Evolutionary conservation across 1,140 invertebrate species (phyloP).

Genomic region (Bilobella aurantiaca): DNA sequence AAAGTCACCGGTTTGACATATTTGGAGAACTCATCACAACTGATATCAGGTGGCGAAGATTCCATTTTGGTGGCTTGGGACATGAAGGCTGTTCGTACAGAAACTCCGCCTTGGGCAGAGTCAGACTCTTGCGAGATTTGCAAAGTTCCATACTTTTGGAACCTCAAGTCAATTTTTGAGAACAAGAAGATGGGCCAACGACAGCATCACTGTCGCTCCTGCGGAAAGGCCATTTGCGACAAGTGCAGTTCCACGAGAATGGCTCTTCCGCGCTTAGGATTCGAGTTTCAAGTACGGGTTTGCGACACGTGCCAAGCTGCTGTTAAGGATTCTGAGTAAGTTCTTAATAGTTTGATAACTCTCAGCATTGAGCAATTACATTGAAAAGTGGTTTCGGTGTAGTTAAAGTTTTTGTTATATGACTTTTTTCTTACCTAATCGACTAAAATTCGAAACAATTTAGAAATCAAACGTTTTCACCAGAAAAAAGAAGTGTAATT

Average conservation of each 20-base stretch:
- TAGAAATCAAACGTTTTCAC: no score
- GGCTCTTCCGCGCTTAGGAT: constrained; percentile 89
- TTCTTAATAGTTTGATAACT: constrained; percentile 1
- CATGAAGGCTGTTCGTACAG: constrained; percentile 72
- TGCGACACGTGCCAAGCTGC: constrained; percentile 81
- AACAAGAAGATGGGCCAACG: constrained; percentile 79
- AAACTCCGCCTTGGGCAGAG: constrained; percentile 88
- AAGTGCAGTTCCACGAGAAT: constrained; percentile 77
- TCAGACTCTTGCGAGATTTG: constrained; percentile 88
- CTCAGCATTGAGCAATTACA: no score
- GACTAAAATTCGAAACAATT: no score
- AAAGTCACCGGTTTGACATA: constrained; percentile 74
- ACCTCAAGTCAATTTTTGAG: constrained; percentile 84
- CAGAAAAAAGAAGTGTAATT: no score
- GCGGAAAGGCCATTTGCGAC: constrained; percentile 88
- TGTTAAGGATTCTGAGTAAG: constrained; percentile 73
- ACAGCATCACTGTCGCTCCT: constrained; percentile 77
- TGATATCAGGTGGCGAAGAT: constrained; percentile 92
- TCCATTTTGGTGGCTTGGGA: constrained; percentile 90
- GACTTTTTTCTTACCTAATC: not conserved
- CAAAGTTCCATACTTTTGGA: constrained; percentile 94
- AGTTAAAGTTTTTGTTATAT: not conserved
- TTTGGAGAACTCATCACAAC: constrained; percentile 60
- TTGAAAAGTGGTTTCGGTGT: no score
- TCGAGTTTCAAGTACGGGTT: constrained; percentile 92